phyloP scores from a whole-genome alignment of 2,888 invertebrate species.

The Hecatera dysodea region DNA sequence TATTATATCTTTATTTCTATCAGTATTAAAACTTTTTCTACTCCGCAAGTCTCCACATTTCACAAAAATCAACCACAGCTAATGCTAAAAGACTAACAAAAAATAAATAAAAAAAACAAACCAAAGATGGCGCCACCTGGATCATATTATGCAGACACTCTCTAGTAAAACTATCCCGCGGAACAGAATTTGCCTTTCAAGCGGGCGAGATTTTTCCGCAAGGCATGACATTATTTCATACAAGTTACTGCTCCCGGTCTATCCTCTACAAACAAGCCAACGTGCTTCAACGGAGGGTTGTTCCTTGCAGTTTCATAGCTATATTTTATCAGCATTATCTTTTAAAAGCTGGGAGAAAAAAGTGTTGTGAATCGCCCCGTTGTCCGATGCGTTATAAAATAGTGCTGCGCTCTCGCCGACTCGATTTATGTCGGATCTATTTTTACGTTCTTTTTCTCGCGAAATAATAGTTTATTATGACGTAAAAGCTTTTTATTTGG shows the following conservation, averaged over 20 bases:
- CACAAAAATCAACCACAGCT: not conserved
- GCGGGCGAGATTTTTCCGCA: slow-evolving; percentile 74
- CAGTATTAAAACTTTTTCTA: not conserved
- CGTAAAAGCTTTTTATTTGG: slow-evolving; percentile 71
- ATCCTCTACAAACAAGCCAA: slow-evolving; percentile 61
- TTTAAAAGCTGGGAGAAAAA: slow-evolving; percentile 66
- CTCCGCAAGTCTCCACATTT: not conserved
- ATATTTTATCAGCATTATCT: slow-evolving; percentile 76
- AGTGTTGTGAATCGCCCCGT: slow-evolving; percentile 65
- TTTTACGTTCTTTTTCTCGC: slow-evolving; percentile 67
- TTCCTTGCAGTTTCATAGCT: slow-evolving; percentile 67
- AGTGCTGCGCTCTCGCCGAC: slow-evolving; percentile 61
- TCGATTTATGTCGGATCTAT: slow-evolving; percentile 72
- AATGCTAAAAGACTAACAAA: not conserved
- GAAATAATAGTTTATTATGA: slow-evolving; percentile 78
- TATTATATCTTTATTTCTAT: not conserved
- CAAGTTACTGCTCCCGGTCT: slow-evolving; percentile 71
- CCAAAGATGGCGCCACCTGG: slow-evolving; percentile 52
- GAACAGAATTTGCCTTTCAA: slow-evolving; percentile 82
- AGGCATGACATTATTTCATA: slow-evolving; percentile 75
- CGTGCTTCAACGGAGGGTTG: slow-evolving; percentile 62
- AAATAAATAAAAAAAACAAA: slow-evolving; percentile 42
- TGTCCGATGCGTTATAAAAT: slow-evolving; percentile 71
- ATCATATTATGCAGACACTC: slow-evolving; percentile 72
- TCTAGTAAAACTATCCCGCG: slow-evolving; percentile 65